Evolutionary conservation across 2,888 invertebrate species (phyloP).

Genomic region (Drosophila buzzatii): DNA sequence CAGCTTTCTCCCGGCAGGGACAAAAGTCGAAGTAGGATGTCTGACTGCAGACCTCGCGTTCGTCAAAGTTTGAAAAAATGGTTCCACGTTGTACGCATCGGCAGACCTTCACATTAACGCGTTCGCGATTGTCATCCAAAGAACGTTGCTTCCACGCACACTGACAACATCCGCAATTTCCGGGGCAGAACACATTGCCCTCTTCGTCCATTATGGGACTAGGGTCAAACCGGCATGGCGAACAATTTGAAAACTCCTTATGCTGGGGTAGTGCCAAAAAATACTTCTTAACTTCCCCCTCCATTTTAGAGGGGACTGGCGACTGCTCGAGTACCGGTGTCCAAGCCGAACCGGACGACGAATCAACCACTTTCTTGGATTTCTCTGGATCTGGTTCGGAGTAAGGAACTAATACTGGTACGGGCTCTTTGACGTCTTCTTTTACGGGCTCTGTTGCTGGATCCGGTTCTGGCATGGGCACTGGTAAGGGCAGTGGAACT

Average conservation of each 20-base stretch:
- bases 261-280: slow-evolving; percentile 78
- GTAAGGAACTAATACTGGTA: neutral
- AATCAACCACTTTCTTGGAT: too few relatives aligned
- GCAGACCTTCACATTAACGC: slow-evolving; percentile 76
- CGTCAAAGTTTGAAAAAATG: slow-evolving; percentile 60
- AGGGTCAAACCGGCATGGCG: slow-evolving; percentile 72
- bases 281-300: slow-evolving; percentile 37
- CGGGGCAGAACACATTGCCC: slow-evolving; percentile 77
- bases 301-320: neutral
- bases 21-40: slow-evolving; percentile 79
- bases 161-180: slow-evolving; percentile 81
- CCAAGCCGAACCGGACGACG: too few relatives aligned
- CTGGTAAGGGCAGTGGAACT: neutral
- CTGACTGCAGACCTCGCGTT: slow-evolving; percentile 57
- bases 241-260: slow-evolving; percentile 72
- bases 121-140: slow-evolving; percentile 51
- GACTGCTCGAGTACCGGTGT: neutral
- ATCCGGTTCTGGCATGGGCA: neutral
- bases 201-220: slow-evolving; percentile 79
- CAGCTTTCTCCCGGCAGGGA: slow-evolving; percentile 82
- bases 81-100: slow-evolving; percentile 72
- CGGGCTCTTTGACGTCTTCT: neutral
- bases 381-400: neutral
- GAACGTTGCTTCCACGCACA: slow-evolving; percentile 77
- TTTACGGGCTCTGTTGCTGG: neutral